phyloP scores from a whole-genome alignment of 2,888 invertebrate genomes.

The Dasysyrphus albostriatus region DNA sequence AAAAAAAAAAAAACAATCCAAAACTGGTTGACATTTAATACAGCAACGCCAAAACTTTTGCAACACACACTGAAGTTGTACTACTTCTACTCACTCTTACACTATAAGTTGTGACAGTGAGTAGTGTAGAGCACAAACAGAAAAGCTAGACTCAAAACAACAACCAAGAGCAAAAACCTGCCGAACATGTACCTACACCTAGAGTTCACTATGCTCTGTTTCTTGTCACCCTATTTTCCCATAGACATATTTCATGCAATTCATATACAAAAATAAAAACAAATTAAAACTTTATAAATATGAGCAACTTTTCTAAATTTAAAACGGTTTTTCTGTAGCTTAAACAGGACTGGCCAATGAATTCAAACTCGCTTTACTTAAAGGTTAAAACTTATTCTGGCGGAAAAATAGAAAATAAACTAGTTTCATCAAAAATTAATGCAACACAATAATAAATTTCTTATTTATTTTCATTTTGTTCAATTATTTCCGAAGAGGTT shows the following conservation, averaged over 20 bases:
- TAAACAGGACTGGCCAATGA: not conserved
- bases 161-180: slow-evolving; percentile 52
- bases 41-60: slow-evolving; percentile 40
- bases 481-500: not conserved
- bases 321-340: slow-evolving; percentile 6
- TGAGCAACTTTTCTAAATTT: slow-evolving; percentile 13
- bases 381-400: not conserved
- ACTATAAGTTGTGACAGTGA: not conserved
- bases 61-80: slow-evolving; percentile 32
- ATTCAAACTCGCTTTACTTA: not conserved
- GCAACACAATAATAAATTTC: not conserved
- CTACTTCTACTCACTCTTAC: slow-evolving; percentile 29
- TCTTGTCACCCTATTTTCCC: slow-evolving; percentile 46
- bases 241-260: not conserved
- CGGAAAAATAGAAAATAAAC: slow-evolving; percentile 3
- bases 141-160: slow-evolving; percentile 37
- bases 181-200: slow-evolving; percentile 47
- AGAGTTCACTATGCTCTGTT: slow-evolving; percentile 55
- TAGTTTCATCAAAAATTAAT: not conserved
- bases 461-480: not conserved
- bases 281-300: not conserved
- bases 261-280: not conserved
- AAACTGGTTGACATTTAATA: slow-evolving; percentile 69
- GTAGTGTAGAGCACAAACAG: not conserved
- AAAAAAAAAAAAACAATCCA: slow-evolving; percentile 12